These are phyloP conservation scores for Sinohyriopsis cumingii DNA, from an alignment of 2,888 invertebrate genomes.

Conservation along the genomic window DNA sequence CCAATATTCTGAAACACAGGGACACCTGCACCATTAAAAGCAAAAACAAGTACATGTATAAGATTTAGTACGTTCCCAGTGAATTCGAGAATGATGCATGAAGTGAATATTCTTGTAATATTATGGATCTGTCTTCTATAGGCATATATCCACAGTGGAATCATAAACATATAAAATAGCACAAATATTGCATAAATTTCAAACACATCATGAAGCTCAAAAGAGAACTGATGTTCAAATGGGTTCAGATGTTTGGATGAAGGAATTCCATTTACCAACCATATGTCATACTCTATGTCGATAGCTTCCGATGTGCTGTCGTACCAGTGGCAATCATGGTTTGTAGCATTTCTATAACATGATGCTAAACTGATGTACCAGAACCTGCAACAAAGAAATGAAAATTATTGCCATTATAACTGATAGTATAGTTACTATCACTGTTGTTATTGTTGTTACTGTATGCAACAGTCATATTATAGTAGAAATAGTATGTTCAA, in stretches of 20 bases:
- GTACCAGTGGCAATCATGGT: conserved; percentile 57
- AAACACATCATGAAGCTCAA: conserved; percentile 88
- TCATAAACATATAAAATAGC: conserved; percentile 85
- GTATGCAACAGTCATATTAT: no score
- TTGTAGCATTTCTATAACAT: conserved; percentile 79
- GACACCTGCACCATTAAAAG: conserved; percentile 91
- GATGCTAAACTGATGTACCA: conserved; percentile 97
- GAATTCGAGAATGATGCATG: conserved; percentile 88
- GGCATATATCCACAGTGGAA: conserved; percentile 93
- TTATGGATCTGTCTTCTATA: conserved; percentile 91
- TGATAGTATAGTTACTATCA: not conserved
- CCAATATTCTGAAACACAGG: conserved; percentile 87
- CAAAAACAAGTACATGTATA: conserved; percentile 90
- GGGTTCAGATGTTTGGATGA: conserved; percentile 84
- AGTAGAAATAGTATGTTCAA: no score
- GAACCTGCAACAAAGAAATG: conserved; percentile 78
- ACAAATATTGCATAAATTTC: conserved; percentile 92
- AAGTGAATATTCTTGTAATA: conserved; percentile 91
- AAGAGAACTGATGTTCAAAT: conserved; percentile 95
- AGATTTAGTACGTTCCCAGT: conserved; percentile 89
- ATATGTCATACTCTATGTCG: conserved; percentile 87
- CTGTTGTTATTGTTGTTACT: no score
- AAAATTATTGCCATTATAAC: not conserved
- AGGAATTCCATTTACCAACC: conserved; percentile 97
- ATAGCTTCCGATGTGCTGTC: conserved; percentile 39